A percentile compares a stretch with the other conserved stretches of the same genome.
Conservation (phyloP, 2,888 invertebrate species). For the Drosophila flavopinicola region DNA sequence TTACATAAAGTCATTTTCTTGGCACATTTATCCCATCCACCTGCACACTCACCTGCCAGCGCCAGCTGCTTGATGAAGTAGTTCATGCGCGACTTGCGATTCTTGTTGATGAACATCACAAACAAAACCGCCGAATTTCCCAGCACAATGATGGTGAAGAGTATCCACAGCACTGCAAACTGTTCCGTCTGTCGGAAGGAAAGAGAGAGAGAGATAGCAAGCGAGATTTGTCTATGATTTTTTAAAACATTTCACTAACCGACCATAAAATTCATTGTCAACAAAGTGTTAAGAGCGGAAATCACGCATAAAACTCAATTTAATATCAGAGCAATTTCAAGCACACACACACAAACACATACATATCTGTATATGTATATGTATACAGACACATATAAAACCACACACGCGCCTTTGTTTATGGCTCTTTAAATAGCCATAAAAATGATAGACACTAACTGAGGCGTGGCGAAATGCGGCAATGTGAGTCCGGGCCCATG, state of each 20-base stretch:
- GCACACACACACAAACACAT: conserved; percentile 19
- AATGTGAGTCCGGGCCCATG: conserved; percentile 6
- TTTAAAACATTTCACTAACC: conserved; percentile 47
- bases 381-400: conserved; percentile 17
- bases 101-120: conserved; percentile 92
- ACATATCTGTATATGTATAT: no score
- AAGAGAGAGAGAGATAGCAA: conserved; percentile 10
- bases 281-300: conserved; percentile 75
- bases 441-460: conserved; percentile 70
- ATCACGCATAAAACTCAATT: conserved; percentile 78
- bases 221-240: conserved; percentile 27
- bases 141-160: conserved; percentile 93
- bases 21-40: not conserved
- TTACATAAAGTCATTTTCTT: not conserved
- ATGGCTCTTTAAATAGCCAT: conserved; percentile 69
- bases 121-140: conserved; percentile 95
- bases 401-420: conserved; percentile 52
- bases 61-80: conserved; percentile 97
- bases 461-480: conserved; percentile 3
- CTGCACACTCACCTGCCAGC: conserved; percentile 90
- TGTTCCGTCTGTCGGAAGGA: conserved; percentile 90
- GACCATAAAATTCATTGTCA: conserved; percentile 61
- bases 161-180: conserved; percentile 93
- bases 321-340: conserved; percentile 55
- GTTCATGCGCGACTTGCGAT: conserved; percentile 96